phyloP scores from a whole-genome alignment of 2,888 invertebrate genomes.

The Epinotia brunnichana region DNA sequence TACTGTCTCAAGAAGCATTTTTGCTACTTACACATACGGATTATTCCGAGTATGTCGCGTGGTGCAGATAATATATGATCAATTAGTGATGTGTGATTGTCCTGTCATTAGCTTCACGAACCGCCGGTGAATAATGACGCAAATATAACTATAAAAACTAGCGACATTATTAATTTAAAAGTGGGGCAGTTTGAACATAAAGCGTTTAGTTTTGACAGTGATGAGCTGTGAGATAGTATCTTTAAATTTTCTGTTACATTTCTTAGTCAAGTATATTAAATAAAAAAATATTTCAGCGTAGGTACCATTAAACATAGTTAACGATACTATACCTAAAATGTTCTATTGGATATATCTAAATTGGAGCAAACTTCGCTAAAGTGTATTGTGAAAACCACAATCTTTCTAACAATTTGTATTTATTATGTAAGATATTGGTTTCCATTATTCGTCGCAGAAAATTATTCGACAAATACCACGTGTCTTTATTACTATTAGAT shows the following conservation, averaged over 20 bases:
- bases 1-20: conserved; percentile 50
- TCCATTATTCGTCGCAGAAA: too few species aligned
- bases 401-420: too few species aligned
- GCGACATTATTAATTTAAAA: background rate
- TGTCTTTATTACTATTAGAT: too few species aligned
- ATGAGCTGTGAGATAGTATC: conserved; percentile 5
- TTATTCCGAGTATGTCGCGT: conserved; percentile 45
- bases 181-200: background rate
- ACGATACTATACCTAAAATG: too few species aligned
- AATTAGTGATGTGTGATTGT: conserved; percentile 24
- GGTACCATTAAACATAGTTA: too few species aligned
- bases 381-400: background rate
- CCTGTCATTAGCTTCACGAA: conserved; percentile 13
- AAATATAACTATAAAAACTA: background rate
- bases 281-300: background rate
- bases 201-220: conserved; percentile 15
- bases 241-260: background rate
- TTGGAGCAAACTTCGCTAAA: too few species aligned
- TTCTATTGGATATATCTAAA: too few species aligned
- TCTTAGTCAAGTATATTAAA: background rate
- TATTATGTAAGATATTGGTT: too few species aligned
- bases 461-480: too few species aligned
- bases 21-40: conserved; percentile 36
- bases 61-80: conserved; percentile 40
- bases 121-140: background rate